Evolutionary conservation across 2,888 invertebrate genomes (phyloP), one percentile per base, ranked within the genome.

Genomic region (Tricholauxania praeusta): DNA sequence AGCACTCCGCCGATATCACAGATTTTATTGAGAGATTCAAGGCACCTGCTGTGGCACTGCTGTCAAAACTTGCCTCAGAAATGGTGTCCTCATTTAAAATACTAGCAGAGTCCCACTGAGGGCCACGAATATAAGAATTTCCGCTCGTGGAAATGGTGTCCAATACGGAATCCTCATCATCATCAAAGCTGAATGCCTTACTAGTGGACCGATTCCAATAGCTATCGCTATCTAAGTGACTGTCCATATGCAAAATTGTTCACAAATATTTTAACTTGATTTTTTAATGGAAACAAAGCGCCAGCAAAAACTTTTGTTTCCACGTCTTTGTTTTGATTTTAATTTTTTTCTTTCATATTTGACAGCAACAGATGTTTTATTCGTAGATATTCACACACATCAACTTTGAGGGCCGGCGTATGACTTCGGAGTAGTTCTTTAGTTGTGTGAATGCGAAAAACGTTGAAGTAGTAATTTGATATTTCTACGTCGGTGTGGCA

Each of bases 141-240:
- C 82, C 81, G 28, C 80, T 79, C 32, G 80, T 72, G 39, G 78
- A 77, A 17, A 71, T 64, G 12, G 14, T 49, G 14, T 48, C 49
- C 55, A 22, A 39, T 5, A 15, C 6, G 48, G 49, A 14, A 80
- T 93, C 92, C 79, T 93, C 93, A 75, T 93, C 94, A 78, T 94
- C 94, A 79, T 94, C 94, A 83, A 95, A 95, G 84, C 90, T 92
- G 79, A 94, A 93, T 0, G 92, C 92, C 77, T 91, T 91, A 1
- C 91, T 91, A 74, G 92, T 91, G 15, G 92, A 92, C 80, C 91
- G 91, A 83, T 93, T 92, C 95, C 95, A 95, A 86, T 93, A 95
- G 79, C 92, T 93, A 74, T 93, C 93, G 66, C 92, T 91, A 75
- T 92, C 91, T 82, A 87, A 85, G 66, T 80, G 80, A 15, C 69